Conservation (phyloP, 2,888 invertebrate species). For the Agrochola lota region DNA sequence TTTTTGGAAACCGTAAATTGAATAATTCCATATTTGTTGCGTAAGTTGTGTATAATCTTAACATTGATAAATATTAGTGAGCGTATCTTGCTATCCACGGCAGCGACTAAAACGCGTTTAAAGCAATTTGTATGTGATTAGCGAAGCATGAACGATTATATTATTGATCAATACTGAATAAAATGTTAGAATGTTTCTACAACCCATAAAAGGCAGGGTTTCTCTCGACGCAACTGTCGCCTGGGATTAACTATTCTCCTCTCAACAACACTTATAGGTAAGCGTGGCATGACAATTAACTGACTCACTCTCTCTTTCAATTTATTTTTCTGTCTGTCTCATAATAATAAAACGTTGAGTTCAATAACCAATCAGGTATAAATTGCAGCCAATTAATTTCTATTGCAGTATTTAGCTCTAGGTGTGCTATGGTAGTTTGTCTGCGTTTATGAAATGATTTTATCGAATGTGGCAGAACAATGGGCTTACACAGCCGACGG, state of each 20-base stretch:
- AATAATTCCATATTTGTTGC: constrained; percentile 28
- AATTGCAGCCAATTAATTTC: constrained; percentile 41
- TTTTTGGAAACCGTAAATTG: constrained; percentile 42
- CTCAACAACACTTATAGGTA: background rate
- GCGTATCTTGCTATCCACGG: constrained; percentile 27
- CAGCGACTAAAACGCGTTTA: background rate
- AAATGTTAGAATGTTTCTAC: constrained; percentile 2
- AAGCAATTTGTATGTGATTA: constrained; percentile 21
- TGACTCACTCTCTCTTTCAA: constrained; percentile 38
- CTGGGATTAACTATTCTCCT: constrained; percentile 30
- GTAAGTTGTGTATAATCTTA: constrained; percentile 14
- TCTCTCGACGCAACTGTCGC: constrained; percentile 18
- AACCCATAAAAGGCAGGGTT: constrained; percentile 24
- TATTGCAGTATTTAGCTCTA: constrained; percentile 25
- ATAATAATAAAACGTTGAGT: constrained; percentile 26
- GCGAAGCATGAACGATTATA: background rate
- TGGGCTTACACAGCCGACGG: constrained; percentile 68
- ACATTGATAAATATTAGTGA: constrained; percentile 18
- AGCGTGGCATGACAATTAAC: constrained; percentile 39
- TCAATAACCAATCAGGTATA: constrained; percentile 20
- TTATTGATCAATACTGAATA: constrained; percentile 3
- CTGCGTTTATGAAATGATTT: constrained; percentile 63
- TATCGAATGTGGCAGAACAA: constrained; percentile 63
- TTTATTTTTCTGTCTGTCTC: constrained; percentile 32
- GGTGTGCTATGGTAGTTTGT: constrained; percentile 12